These are phyloP conservation scores for Percopsis transmontana DNA, from an alignment of 2,113 vertebrate species.

Conservation along the genomic window DNA sequence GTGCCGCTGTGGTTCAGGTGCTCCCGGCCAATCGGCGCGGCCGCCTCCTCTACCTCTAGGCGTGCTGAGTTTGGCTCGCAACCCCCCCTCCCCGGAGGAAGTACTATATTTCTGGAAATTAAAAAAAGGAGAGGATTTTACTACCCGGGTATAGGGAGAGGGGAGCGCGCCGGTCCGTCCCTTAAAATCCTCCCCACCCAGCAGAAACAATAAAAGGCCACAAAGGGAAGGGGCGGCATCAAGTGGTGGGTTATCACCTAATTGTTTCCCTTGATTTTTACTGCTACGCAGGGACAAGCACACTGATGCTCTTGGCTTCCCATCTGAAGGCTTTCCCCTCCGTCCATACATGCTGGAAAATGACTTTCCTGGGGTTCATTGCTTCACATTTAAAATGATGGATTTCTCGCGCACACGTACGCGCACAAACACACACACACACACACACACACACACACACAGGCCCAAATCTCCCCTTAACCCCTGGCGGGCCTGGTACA, in stretches of 20 bases:
- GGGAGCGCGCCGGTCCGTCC: conserved; percentile 9
- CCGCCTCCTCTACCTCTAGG: conserved; percentile 78
- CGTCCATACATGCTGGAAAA: neutral
- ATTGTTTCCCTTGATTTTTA: conserved; percentile 66
- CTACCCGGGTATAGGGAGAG: conserved; percentile 25
- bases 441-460: conserved; percentile 7
- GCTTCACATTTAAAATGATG: neutral
- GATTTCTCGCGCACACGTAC: neutral
- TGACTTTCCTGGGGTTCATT: neutral
- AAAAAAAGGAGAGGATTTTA: conserved; percentile 51
- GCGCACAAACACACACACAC: conserved; percentile 9
- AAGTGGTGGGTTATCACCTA: conserved; percentile 54
- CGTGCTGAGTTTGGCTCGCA: conserved; percentile 57
- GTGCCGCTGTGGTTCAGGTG: conserved; percentile 90
- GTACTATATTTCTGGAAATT: conserved; percentile 69
- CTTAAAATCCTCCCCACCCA: neutral
- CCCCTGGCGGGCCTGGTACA: conserved; percentile 43
- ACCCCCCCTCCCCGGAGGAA: conserved; percentile 51
- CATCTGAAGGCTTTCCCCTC: conserved; percentile 14
- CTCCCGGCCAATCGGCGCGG: conserved; percentile 81
- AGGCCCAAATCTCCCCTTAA: conserved; percentile 43
- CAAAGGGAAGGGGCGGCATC: conserved; percentile 53
- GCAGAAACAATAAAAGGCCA: conserved; percentile 54
- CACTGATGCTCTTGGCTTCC: conserved; percentile 47
- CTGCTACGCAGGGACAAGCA: conserved; percentile 44